Percentiles rank a stretch among this genome's conserved stretches.
Evolutionary conservation across 2,888 invertebrate genomes (phyloP).

Genomic region (Dynastes grantii): DNA sequence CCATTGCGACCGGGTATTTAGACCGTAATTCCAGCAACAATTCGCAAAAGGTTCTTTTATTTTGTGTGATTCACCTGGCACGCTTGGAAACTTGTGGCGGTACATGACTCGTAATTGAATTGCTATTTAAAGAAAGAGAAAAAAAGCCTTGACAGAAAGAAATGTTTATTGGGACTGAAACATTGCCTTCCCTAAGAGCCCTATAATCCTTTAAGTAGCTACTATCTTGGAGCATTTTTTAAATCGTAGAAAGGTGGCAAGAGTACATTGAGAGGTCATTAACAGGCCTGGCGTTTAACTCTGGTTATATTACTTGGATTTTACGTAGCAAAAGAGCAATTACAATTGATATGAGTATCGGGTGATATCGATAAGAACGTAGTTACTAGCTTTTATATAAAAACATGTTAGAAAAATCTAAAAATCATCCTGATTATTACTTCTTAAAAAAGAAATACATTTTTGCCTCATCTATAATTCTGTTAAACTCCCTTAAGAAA

Average conservation of each 20-base stretch:
- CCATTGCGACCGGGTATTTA: slow-evolving; percentile 30
- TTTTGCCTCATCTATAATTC: no score
- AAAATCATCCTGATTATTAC: no score
- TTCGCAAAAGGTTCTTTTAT: slow-evolving; percentile 34
- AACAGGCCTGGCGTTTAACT: no score
- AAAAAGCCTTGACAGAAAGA: background rate
- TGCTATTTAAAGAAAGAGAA: slow-evolving; percentile 1
- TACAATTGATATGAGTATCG: no score
- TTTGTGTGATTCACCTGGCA: slow-evolving; percentile 30
- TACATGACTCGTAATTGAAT: slow-evolving; percentile 38
- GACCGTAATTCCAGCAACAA: slow-evolving; percentile 41
- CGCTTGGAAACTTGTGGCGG: slow-evolving; percentile 11
- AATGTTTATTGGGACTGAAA: slow-evolving; percentile 15
- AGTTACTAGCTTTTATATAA: no score
- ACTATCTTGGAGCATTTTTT: background rate
- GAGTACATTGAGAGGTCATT: no score
- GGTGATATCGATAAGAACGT: no score
- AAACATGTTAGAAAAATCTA: no score
- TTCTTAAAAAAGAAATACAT: no score
- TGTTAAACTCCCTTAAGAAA: no score
- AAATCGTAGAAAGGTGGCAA: background rate
- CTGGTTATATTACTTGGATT: no score
- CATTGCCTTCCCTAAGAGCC: background rate
- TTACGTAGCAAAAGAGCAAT: no score
- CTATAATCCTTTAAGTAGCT: slow-evolving; percentile 11